Base-by-base conservation (phyloP, 2,113 vertebrate species). In the Eretmochelys imbricata region DNA sequence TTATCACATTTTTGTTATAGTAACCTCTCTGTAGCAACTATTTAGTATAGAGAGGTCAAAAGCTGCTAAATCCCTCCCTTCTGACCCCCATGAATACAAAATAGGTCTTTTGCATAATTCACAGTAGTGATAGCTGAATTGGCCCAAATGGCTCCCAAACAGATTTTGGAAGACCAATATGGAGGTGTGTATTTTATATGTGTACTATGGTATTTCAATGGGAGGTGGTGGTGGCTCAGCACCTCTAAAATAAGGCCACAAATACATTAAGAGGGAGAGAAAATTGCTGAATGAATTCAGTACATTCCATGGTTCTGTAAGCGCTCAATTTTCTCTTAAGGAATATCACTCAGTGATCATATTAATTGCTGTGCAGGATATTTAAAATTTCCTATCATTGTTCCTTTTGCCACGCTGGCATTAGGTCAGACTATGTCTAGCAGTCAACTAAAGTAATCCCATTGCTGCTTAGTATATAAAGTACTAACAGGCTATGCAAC, bases 141-240 rank as follows among this genome's bases (percentile, higher is more conserved):
- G 80, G 46, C 31, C n/a, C 62, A 96, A 96, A 96, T 84, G 16
- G 81, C 13, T 96, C 80, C 27, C 59, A 94, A 94, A 90, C 49
- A 91, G 53, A 69, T 97, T 98, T 91, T 79, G 57, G 97, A 95
- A 97, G 84, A 95, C 57, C 65, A 94, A 17, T 86, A 88, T 92
- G 91, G 69, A 75, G 62, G 48, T 35, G 49, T 85, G 75, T 38
- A 85, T 85, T 85, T 75, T 85, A 8, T 50, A 42, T 27, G 22
- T 13, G 10, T 24, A 38, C 22, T 24, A 42, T 25, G 10, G 27
- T 48, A 78, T 27, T 48, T 78, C 25, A 46, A 78, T 27, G 13
- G 42, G 31, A 93, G 87, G 87, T 76, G 3, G 5, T 46, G 69
- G 8, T 49, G 12, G 65, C 80, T 96, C 38, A 88, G 8, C 20